Conservation (phyloP, 2,113 vertebrate species). For the Pomatorhinus ruficollis region DNA sequence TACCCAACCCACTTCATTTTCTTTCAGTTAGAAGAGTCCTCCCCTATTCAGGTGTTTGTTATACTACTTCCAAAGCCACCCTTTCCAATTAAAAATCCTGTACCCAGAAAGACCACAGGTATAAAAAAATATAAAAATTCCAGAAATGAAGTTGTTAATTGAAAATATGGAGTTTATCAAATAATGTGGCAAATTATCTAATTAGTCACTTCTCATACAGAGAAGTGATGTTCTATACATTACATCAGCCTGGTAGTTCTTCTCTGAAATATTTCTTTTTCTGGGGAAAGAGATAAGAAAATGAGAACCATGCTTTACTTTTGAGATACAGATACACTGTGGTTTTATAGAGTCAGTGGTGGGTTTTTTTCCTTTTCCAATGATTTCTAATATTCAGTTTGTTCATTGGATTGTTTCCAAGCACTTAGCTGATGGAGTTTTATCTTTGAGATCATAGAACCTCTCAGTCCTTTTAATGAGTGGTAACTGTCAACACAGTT, state of each 20-base stretch:
- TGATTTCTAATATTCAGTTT: not conserved
- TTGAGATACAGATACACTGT: not conserved
- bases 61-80: not conserved
- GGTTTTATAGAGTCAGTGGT: not conserved
- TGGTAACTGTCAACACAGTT: not conserved
- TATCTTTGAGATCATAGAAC: not conserved
- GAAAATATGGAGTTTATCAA: not conserved
- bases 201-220: not conserved
- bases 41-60: not conserved
- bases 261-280: not conserved
- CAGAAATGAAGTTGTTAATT: not conserved
- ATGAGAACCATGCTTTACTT: not conserved
- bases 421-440: not conserved
- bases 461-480: not conserved
- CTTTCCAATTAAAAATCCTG: not conserved
- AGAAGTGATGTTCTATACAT: not conserved
- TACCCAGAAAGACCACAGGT: not conserved
- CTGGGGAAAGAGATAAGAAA: not conserved
- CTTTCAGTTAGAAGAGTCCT: not conserved
- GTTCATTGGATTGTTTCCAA: not conserved
- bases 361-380: fast-evolving
- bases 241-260: not conserved
- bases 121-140: not conserved
- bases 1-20: not conserved
- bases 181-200: not conserved